phyloP scores from a whole-genome alignment of 1,140 invertebrate genomes.

The Plutomurus gul region DNA sequence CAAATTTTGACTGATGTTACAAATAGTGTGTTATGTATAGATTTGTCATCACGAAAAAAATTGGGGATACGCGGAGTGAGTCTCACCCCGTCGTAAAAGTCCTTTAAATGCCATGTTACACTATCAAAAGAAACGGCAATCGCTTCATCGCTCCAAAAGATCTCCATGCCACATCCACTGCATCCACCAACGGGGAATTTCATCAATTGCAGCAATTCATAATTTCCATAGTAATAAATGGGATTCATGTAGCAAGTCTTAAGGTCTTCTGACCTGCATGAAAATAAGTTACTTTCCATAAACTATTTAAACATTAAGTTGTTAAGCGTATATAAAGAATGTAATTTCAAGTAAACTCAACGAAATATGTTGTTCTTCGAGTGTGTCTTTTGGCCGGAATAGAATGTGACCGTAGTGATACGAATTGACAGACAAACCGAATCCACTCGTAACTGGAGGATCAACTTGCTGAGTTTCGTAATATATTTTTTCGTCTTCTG shows the following conservation, averaged over 20 bases:
- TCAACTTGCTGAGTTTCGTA: background rate
- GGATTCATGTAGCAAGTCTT: background rate
- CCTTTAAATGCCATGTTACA: background rate
- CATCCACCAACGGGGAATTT: background rate
- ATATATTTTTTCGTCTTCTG: background rate
- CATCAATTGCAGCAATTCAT: background rate
- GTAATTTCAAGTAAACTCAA: background rate
- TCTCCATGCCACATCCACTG: background rate
- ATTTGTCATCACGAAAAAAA: background rate
- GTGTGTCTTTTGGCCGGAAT: background rate
- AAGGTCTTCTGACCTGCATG: too few relatives aligned
- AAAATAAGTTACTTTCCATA: too few relatives aligned
- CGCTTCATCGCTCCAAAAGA: background rate
- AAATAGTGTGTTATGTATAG: background rate
- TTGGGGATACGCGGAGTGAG: background rate
- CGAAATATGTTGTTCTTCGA: background rate
- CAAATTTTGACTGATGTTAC: background rate
- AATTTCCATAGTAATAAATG: background rate
- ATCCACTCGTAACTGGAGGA: background rate
- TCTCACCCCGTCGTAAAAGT: background rate
- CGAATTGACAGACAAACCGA: background rate
- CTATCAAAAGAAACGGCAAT: background rate
- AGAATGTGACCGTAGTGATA: background rate
- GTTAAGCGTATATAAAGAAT: too few relatives aligned
- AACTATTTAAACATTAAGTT: too few relatives aligned